Percentiles rank a stretch among this genome's conserved stretches.
Conservation (phyloP, 2,888 invertebrate species). For the Dynastes tityus region DNA sequence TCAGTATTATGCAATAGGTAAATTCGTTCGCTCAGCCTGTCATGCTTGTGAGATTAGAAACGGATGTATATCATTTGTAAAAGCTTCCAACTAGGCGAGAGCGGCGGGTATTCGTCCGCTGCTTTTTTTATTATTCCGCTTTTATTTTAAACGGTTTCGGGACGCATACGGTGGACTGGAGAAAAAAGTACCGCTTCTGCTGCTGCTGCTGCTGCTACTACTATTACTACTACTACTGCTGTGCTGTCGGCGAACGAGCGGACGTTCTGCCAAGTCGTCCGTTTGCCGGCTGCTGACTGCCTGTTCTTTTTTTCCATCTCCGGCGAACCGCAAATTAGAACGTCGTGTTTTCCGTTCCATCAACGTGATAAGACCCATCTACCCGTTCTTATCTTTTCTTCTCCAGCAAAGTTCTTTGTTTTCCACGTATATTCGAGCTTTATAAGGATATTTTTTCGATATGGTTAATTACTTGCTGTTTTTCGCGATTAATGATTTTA, state of each 20-base stretch:
- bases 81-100: conserved; percentile 38
- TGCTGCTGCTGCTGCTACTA: not conserved
- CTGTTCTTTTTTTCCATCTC: conserved; percentile 45
- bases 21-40: not conserved
- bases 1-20: conserved; percentile 22
- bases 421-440: conserved; percentile 13
- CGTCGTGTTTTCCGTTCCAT: conserved; percentile 47
- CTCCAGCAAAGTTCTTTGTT: conserved; percentile 35
- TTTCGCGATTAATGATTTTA: not conserved
- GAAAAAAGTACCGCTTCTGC: conserved; percentile 36
- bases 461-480: conserved; percentile 14
- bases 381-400: conserved; percentile 42
- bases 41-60: conserved; percentile 20
- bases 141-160: conserved; percentile 42
- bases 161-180: conserved; percentile 29
- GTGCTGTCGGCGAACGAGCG: conserved; percentile 40
- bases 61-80: conserved; percentile 44
- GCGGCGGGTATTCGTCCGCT: conserved; percentile 33
- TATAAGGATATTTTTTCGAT: not conserved
- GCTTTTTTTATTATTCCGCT: conserved; percentile 38
- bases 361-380: conserved; percentile 45
- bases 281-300: conserved; percentile 44
- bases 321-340: conserved; percentile 47
- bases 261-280: conserved; percentile 46
- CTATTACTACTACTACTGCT: not conserved